Base-by-base conservation (phyloP, 2,797 vertebrate species). In the Tiaroga cobitis region DNA sequence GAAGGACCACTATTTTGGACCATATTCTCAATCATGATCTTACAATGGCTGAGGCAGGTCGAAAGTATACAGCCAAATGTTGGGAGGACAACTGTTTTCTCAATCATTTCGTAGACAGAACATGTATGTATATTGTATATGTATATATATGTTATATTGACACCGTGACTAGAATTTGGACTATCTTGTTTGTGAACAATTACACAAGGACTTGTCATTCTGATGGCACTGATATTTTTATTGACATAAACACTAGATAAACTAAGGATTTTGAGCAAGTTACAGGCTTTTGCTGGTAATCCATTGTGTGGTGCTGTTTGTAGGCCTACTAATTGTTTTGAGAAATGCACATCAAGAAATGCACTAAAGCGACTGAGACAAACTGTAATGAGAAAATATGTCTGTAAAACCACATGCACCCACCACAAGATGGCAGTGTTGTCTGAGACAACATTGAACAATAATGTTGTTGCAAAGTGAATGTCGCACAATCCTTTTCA, bases 351-450 rank as follows among this genome's bases (percentile, higher is more conserved):
- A n/a, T n/a, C n/a, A 15, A 63, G 59, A 65, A 63, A 63, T 63
- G 5, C 13, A 63, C 61, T 16, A 32, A 8, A 8, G 15, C 6
- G 2, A 32, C 13, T n/a, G 3, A 26, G n/a, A 63, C 15, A 26
- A 61, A 26, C n/a, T 15, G 2, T 1, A 9, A 56, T 56, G 6
- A 24, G 15, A 16, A 69, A 29, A 43, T 2, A 43, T 29, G 16
- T 29, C 32, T 59, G 9, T 3, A 74, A 41, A 81, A 70, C 9
- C 21, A 51, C 29, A 77, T 16, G 13, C 16, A 19, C 3, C 16
- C n/a, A 65, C 85, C 91, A 89, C 89, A 67, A 85, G 91, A 85
- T 88, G 88, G 82, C 80, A 90, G 73, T 86, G 34, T 88, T 80
- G 83, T 75, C 89, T 77, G 86, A 83, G 85, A 32, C 39, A 77